Evolutionary conservation across 2,888 invertebrate species (phyloP).

Genomic region (Cordilura impudica): DNA sequence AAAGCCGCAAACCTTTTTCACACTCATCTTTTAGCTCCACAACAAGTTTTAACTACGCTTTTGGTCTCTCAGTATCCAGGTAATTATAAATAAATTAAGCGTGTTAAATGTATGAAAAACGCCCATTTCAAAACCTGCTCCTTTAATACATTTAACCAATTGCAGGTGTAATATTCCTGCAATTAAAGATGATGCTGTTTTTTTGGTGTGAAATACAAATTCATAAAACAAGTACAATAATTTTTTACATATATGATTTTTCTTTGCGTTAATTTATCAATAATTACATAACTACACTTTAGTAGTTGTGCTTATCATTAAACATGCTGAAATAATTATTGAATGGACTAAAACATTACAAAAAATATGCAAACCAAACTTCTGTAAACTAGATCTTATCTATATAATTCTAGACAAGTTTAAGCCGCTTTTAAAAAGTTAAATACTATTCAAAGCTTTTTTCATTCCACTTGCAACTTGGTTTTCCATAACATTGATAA

Average conservation of each 20-base stretch:
- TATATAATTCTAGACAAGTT: too few species aligned
- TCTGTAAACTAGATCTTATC: too few species aligned
- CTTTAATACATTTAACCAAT: constrained; percentile 10
- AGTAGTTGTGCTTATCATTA: too few species aligned
- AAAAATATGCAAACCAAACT: too few species aligned
- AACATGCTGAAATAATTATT: too few species aligned
- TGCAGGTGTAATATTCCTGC: constrained; percentile 50
- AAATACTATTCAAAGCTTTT: too few species aligned
- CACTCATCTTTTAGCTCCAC: constrained; percentile 18
- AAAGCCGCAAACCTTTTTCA: constrained; percentile 26
- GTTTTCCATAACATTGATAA: too few species aligned
- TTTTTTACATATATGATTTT: constrained; percentile 42
- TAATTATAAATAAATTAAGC: constrained; percentile 63
- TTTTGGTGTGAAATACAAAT: constrained; percentile 1
- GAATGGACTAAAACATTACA: too few species aligned
- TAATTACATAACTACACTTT: constrained; percentile 24
- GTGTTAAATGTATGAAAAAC: constrained; percentile 60
- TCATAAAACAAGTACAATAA: constrained; percentile 35
- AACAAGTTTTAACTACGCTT: background rate
- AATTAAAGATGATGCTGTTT: constrained; percentile 31
- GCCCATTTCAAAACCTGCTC: constrained; percentile 28
- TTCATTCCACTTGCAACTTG: too few species aligned
- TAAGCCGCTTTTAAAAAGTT: too few species aligned
- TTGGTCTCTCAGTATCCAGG: constrained; percentile 52
- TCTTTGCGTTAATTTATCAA: constrained; percentile 56